Evolutionary conservation across 2,888 invertebrate genomes (phyloP), one percentile per base, ranked within the genome.

Genomic region (Xylota sylvarum): DNA sequence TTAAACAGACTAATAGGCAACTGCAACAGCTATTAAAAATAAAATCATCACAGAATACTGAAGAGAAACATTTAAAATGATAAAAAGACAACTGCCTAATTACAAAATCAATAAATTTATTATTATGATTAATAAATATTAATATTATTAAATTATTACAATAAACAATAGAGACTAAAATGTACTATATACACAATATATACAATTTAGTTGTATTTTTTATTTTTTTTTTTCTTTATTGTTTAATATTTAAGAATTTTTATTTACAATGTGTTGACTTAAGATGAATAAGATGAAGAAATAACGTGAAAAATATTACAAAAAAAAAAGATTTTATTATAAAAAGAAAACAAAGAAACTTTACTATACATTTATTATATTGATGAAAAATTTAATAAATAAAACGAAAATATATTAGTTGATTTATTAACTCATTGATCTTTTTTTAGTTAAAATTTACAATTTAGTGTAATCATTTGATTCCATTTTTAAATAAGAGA

Each of bases 281-380:
- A 81, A 72, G 65, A 52, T 32, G 12, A 43, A 60, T 23, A 81
- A 67, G 65, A 52, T 32, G 12, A 43, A 60, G 46, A 80, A 70
- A 74, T 32, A 65, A 62, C 19, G 60, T 67, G 67, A 46, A 67
- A 62, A 65, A 50, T 65, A 72, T 56, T 50, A 73, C 17, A 67
- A 37, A 52, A 14, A 56, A 27, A 17, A 43, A 81, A 60, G 77
- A 23, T 77, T 83, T 78, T 69, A 82, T 73, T 81, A 32, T 43
- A 67, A 46, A 74, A 32, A 55, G 2, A 58, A 52, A 65, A 56
- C 7, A 58, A 58, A 67, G 27, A 77, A 65, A 77, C 27, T 86
- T 82, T 81, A 86, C 77, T 86, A 86, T 77, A 86, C 85, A 76
- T 86, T 85, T 81, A 86, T 85, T 85, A 86, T 81, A 81, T 67